Conservation (phyloP, 2,113 vertebrate species). For the Pelodiscus sinensis region DNA sequence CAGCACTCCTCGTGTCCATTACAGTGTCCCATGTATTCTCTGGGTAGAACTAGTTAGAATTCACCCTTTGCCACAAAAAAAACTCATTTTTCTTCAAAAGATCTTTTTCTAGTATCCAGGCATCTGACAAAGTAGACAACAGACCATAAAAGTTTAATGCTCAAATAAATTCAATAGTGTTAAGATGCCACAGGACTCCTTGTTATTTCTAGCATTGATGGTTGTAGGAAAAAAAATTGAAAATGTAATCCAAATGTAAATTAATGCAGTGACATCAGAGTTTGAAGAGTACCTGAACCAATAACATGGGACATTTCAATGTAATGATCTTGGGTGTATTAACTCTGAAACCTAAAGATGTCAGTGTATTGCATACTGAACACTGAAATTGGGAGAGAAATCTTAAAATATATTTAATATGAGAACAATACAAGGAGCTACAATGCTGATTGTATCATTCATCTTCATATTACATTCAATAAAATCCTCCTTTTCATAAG, state of each 20-base stretch:
- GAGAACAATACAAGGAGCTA: background rate
- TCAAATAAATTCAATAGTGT: no score
- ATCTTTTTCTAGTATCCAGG: background rate
- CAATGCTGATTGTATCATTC: background rate
- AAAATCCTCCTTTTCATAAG: background rate
- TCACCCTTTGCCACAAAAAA: background rate
- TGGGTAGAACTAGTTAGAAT: background rate
- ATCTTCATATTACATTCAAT: constrained; percentile 42
- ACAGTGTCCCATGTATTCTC: background rate
- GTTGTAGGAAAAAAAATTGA: constrained; percentile 16
- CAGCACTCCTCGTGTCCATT: no score
- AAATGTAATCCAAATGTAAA: background rate
- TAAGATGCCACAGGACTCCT: no score
- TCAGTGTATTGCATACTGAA: background rate
- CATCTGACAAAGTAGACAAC: no score
- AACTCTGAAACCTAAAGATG: constrained; percentile 15
- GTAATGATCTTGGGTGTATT: background rate
- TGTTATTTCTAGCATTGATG: background rate
- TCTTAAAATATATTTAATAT: background rate
- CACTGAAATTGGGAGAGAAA: fast-evolving
- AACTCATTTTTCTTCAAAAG: background rate
- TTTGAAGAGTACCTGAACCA: constrained; percentile 31
- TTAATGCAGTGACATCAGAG: background rate
- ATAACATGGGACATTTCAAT: background rate
- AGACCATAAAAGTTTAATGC: no score